Base-by-base conservation (phyloP, 1,140 invertebrate genomes). In the Camponotus vicinus region DNA sequence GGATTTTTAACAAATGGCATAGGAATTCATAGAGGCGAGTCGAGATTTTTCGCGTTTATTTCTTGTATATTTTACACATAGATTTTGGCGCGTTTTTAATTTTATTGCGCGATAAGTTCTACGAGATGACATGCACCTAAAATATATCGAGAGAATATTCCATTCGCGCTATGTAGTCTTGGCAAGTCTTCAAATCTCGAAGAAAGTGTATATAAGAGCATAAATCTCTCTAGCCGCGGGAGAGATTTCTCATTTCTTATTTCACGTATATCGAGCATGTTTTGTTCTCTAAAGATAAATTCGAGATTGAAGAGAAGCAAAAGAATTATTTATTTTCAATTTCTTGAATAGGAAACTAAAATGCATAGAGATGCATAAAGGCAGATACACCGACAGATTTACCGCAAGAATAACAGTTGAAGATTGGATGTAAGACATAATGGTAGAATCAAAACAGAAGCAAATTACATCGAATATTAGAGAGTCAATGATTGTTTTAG, bases 401-500 rank as follows among this genome's bases (percentile, higher is more conserved):
- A 27, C 27, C 27, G 76, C 18, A 45, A 13, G 40, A 0, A 9
- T 49, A 18, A 52, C 21, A 18, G 1, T 45, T 52, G 18, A 69
- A 49, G 9, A 69, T 40, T 5, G 13, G 37, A 21, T 9, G 1
- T 11, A 21, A 13, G 55, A 32, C 9, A 13, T 18, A 5, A 67
- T 27, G 34, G 3, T 6, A 40, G 1, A 45, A 27, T 15, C 40
- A 21, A 75, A 61, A 59, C 11, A 27, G 37, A 45, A 55, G 67
- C 52, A 34, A 75, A 37, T 73, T 70, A 27, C 3, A 11, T 42
- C 21, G 27, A 21, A 61, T 45, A 61, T 75, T 73, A 63, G 66
- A 80, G 57, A 71, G 18, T 64, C 37, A 40, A 87, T 90, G 57
- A 69, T 87, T 61, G 83, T 80, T 87, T 89, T 80, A 89, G 87